Evolutionary conservation across 2,888 invertebrate species (phyloP).

Genomic region (Drosophila paranaensis): DNA sequence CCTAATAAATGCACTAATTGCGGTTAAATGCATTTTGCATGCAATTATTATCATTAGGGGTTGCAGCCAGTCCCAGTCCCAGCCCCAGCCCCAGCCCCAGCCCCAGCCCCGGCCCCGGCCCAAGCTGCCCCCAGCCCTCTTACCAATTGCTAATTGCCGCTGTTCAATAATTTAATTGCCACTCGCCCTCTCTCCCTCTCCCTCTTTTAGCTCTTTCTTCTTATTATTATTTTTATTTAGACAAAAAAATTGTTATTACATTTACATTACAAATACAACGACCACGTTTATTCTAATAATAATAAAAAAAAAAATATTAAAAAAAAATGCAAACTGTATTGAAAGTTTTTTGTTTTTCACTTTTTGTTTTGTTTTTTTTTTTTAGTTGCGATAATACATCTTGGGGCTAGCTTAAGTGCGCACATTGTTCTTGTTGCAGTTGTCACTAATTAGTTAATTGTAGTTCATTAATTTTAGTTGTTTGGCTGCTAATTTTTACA

Average conservation of each 20-base stretch:
- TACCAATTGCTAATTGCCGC: constrained; percentile 11
- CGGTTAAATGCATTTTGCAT: constrained; percentile 83
- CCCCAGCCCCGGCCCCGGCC: constrained; percentile 6
- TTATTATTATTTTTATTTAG: constrained; percentile 61
- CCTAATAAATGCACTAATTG: constrained; percentile 84
- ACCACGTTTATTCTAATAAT: constrained; percentile 49
- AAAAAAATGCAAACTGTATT: constrained; percentile 42
- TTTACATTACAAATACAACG: constrained; percentile 65
- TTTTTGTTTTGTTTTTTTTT: constrained; percentile 5
- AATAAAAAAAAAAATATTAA: constrained; percentile 24
- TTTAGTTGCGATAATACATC: constrained; percentile 53
- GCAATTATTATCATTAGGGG: constrained; percentile 79
- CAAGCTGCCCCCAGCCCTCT: not conserved
- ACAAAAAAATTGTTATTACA: constrained; percentile 63
- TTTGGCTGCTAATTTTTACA: constrained; percentile 73
- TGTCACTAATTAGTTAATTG: constrained; percentile 1
- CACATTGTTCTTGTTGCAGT: constrained; percentile 16
- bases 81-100: no score
- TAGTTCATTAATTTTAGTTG: constrained; percentile 32
- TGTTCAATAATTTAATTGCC: constrained; percentile 67
- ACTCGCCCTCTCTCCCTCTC: constrained; percentile 3
- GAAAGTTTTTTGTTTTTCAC: constrained; percentile 6
- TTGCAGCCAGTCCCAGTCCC: constrained; percentile 44
- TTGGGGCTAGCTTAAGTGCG: constrained; percentile 58
- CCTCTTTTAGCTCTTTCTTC: not conserved